phyloP scores from a whole-genome alignment of 2,888 invertebrate species.

The Sepioteuthis lessoniana region DNA sequence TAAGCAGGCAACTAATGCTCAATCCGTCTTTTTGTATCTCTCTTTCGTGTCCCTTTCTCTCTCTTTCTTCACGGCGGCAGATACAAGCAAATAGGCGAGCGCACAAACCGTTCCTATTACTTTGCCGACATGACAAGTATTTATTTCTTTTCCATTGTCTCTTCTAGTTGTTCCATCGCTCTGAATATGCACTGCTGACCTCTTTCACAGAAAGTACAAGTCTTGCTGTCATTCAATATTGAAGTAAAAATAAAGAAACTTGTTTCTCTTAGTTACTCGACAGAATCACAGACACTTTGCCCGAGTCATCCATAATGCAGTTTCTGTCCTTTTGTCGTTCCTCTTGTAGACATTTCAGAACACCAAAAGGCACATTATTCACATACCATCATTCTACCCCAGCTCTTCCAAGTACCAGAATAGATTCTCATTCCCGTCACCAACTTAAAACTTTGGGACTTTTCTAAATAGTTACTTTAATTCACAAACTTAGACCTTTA shows the following conservation, averaged over 20 bases:
- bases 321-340: not conserved
- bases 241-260: not conserved
- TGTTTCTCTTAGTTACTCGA: not conserved
- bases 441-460: not conserved
- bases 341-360: not conserved
- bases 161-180: not conserved
- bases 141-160: conserved; percentile 11
- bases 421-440: not conserved
- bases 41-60: too few species aligned
- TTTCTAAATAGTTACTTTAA: not conserved
- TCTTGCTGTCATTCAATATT: not conserved
- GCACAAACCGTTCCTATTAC: not conserved
- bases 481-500: not conserved
- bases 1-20: too few species aligned
- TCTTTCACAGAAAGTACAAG: not conserved
- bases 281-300: not conserved
- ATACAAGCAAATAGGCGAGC: not conserved
- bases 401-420: not conserved
- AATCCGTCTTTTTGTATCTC: too few species aligned
- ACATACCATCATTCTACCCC: not conserved
- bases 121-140: conserved; percentile 15
- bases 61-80: too few species aligned
- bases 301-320: not conserved
- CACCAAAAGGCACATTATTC: not conserved
- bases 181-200: conserved; percentile 10